These are phyloP conservation scores for Hystrix brachyura DNA, from an alignment of 2,113 vertebrate genomes.

Conservation along the genomic window DNA sequence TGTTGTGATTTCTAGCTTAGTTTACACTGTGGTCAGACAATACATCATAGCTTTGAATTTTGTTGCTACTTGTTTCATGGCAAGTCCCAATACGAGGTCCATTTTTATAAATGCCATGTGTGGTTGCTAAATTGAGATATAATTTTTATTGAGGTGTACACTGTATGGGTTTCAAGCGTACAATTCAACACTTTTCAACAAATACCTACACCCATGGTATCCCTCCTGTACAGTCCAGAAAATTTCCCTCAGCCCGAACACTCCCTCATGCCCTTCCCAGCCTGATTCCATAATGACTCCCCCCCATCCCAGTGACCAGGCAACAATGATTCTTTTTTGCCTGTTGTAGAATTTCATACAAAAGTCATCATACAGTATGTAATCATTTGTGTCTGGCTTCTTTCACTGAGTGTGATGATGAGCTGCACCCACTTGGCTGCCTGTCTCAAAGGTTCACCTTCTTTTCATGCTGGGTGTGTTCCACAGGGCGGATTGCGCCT, in stretches of 20 bases:
- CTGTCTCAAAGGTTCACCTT: not conserved
- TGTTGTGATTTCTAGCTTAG: not conserved
- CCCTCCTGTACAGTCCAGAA: not conserved
- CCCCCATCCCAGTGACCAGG: not conserved
- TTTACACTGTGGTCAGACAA: conserved; percentile 16
- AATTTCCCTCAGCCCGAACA: not conserved
- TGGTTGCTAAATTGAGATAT: conserved; percentile 10
- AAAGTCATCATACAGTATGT: too few relatives aligned
- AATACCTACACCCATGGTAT: not conserved
- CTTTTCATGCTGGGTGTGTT: not conserved
- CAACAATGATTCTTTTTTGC: not conserved
- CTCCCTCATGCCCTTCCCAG: not conserved
- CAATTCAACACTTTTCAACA: not conserved
- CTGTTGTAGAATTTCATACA: not conserved
- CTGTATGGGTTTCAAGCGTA: not conserved
- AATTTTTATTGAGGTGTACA: not conserved
- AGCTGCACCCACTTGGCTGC: accelerated
- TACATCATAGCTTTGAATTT: not conserved
- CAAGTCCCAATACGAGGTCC: not conserved
- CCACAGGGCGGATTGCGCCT: not conserved
- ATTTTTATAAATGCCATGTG: not conserved
- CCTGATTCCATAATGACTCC: too few relatives aligned
- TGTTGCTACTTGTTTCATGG: not conserved
- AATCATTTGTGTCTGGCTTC: not conserved
- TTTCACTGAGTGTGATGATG: not conserved